Evolutionary conservation across 2,113 vertebrate genomes (phyloP), one percentile per base, ranked within the genome.

Genomic region (Prionailurus viverrinus): DNA sequence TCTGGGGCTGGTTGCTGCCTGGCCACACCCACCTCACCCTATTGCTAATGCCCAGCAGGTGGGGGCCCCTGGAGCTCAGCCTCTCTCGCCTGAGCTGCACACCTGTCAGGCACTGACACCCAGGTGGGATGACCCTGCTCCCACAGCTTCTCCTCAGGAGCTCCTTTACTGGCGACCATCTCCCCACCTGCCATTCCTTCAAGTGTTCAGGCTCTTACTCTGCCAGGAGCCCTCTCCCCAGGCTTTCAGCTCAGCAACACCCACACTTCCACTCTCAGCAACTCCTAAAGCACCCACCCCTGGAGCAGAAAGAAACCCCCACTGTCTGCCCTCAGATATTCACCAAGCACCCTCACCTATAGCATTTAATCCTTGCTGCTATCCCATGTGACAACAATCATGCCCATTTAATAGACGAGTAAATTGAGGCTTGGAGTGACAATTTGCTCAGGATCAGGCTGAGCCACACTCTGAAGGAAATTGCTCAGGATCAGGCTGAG

Each of bases 11-110:
- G 66, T 25, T 87, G 80, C 92, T 83, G 33, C 80, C 91, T 0
- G 0, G 87, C 63, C 92, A 94, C 96, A 95, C 97, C 97, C n/a
- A 74, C 73, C 92, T 96, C 25, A 0, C 68, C 41, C 89, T 27
- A 27, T 27, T n/a, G 53, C 86, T 96, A 66, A 74, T 58, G 95
- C 89, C 96, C 89, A 82, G 7, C 78, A 68, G 71, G 83, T 82
- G 71, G 89, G 95, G 82, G 73, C 53, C 39, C 78, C 36, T 1
- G 0, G 8, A 55, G 19, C 78, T 87, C 91, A 66, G 93, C 84
- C 51, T 78, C 15, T 78, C 15, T 18, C 7, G 23, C 33, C 19
- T 0, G 4, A n/a, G 36, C 53, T 29, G 45, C 85, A 82, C 78
- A 68, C 73, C 94, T 21, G 31, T 4, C 45, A 13, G 86, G 66